These are phyloP conservation scores for Epinotia bilunana DNA, from an alignment of 2,888 invertebrate genomes.

Conservation along the genomic window DNA sequence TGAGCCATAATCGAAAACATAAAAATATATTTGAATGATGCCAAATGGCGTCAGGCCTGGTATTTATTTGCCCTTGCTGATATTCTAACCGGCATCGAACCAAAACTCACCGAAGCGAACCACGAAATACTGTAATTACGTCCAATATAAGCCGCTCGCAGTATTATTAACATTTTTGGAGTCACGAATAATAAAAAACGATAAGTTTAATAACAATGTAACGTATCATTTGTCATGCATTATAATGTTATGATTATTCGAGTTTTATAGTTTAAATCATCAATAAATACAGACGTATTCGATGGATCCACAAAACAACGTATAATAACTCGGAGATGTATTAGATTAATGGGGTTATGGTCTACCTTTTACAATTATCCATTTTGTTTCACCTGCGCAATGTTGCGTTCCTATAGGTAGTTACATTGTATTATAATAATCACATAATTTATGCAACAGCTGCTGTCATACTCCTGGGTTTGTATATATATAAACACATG, in stretches of 20 bases:
- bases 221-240: constrained; percentile 53
- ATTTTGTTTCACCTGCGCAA: constrained; percentile 26
- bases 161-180: constrained; percentile 64
- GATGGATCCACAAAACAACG: constrained; percentile 31
- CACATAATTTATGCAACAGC: background rate
- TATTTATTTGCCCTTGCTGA: constrained; percentile 53
- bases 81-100: constrained; percentile 52
- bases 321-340: constrained; percentile 24
- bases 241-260: constrained; percentile 47
- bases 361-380: constrained; percentile 30
- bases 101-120: constrained; percentile 61
- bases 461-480: background rate
- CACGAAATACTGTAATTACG: constrained; percentile 67
- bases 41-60: constrained; percentile 49
- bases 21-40: constrained; percentile 46
- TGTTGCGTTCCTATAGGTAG: background rate
- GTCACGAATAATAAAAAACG: constrained; percentile 56
- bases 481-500: background rate
- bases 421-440: constrained; percentile 5
- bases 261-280: constrained; percentile 42
- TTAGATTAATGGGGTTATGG: constrained; percentile 21
- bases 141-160: constrained; percentile 63
- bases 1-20: constrained; percentile 46
- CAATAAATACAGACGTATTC: constrained; percentile 43
- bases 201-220: constrained; percentile 65